Evolutionary conservation across 1,140 invertebrate species (phyloP).

Genomic region (Panagrolaimus sp.): DNA sequence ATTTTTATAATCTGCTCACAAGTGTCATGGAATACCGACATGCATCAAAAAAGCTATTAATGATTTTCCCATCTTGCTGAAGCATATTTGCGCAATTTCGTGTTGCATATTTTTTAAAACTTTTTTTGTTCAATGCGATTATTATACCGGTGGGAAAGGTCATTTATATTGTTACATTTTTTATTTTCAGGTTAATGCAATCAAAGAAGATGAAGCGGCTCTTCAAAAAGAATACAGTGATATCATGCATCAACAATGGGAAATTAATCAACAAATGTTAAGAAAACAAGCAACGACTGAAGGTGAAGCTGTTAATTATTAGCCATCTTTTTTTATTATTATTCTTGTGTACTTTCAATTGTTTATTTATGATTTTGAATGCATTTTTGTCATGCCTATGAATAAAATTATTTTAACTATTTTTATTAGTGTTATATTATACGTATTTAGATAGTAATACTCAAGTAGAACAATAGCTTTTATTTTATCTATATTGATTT

Average conservation of each 20-base stretch:
- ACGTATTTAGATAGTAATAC: too few species aligned
- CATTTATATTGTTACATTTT: not conserved
- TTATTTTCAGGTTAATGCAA: slow-evolving; percentile 64
- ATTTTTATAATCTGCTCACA: slow-evolving; percentile 11
- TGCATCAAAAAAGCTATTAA: too few species aligned
- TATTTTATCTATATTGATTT: too few species aligned
- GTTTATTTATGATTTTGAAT: too few species aligned
- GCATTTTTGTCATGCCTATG: too few species aligned
- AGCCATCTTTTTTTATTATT: not conserved
- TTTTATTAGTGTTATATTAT: too few species aligned
- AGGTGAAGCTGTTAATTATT: slow-evolving; percentile 39
- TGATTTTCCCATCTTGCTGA: too few species aligned
- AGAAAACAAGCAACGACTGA: slow-evolving; percentile 36
- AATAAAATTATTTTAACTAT: too few species aligned
- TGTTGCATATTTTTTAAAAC: slow-evolving; percentile 19
- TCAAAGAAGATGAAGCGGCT: slow-evolving; percentile 81
- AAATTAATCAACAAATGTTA: slow-evolving; percentile 47
- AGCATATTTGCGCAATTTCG: slow-evolving; percentile 14
- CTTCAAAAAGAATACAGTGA: slow-evolving; percentile 76
- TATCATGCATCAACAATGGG: slow-evolving; percentile 63
- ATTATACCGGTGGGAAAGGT: not conserved
- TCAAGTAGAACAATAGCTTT: too few species aligned
- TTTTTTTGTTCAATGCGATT: not conserved
- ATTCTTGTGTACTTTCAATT: too few species aligned
- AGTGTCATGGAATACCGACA: slow-evolving; percentile 17